These are phyloP conservation scores for Pogoniulus pusillus DNA, from an alignment of 2,797 vertebrate species.

Conservation along the genomic window DNA sequence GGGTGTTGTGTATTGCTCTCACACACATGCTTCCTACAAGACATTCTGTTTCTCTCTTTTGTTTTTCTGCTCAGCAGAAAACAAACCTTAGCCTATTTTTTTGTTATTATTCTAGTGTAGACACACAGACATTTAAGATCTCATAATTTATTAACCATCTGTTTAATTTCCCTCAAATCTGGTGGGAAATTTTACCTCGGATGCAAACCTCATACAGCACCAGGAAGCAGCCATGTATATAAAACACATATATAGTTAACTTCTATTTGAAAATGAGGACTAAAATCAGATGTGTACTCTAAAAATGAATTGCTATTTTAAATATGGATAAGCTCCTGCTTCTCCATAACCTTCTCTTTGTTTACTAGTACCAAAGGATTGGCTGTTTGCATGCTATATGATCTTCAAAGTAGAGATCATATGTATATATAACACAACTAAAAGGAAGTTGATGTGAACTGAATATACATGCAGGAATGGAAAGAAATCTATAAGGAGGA, in stretches of 20 bases:
- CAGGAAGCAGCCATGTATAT: background rate
- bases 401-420: background rate
- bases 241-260: background rate
- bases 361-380: background rate
- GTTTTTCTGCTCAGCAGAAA: background rate
- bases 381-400: background rate
- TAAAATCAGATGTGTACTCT: background rate
- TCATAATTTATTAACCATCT: conserved; percentile 37
- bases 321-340: background rate
- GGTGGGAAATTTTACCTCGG: background rate
- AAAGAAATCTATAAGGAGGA: background rate
- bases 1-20: background rate
- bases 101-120: background rate
- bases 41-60: background rate
- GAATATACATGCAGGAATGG: background rate
- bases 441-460: background rate
- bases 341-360: background rate
- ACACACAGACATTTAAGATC: background rate
- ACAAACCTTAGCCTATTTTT: background rate
- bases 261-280: background rate
- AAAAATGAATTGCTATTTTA: background rate
- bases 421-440: background rate
- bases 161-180: conserved; percentile 29
- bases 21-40: background rate
- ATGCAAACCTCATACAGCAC: background rate